Percentiles rank a stretch among this genome's conserved stretches.
Evolutionary conservation across 2,113 vertebrate species (phyloP).

Genomic region (Sinocyclocheilus anshuiensis): DNA sequence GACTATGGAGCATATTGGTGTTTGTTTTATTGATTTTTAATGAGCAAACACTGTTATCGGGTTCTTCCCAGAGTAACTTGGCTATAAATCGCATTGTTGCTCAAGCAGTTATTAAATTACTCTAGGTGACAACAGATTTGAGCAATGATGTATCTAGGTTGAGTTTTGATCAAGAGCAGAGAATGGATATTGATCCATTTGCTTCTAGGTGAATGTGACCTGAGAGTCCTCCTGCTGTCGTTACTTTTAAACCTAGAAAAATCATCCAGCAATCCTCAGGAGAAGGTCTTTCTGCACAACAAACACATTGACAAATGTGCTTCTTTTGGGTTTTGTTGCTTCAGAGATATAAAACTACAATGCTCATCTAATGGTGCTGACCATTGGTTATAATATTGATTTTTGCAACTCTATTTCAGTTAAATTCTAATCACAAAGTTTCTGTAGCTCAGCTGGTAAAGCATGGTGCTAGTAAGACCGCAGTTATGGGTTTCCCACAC

Average conservation of each 20-base stretch:
- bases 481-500: not conserved
- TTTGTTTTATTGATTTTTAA: conserved; percentile 54
- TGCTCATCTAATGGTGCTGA: not conserved
- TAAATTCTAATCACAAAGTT: not conserved
- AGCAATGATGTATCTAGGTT: conserved; percentile 66
- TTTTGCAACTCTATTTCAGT: not conserved
- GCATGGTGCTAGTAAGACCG: not conserved
- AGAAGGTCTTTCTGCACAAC: not conserved
- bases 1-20: conserved; percentile 2
- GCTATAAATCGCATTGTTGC: conserved; percentile 58
- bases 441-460: not conserved
- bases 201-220: not conserved
- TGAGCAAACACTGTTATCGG: conserved; percentile 51
- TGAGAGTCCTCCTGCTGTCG: not conserved
- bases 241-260: not conserved
- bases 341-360: not conserved
- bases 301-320: not conserved
- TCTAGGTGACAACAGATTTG: conserved; percentile 60
- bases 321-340: not conserved
- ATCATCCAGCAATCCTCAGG: not conserved
- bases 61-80: conserved; percentile 45
- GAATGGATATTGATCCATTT: conserved; percentile 65
- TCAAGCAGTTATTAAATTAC: conserved; percentile 60
- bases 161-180: conserved; percentile 60
- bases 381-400: not conserved